Base-by-base conservation (phyloP, 2,888 invertebrate genomes). In the Ptilodon capucinus region DNA sequence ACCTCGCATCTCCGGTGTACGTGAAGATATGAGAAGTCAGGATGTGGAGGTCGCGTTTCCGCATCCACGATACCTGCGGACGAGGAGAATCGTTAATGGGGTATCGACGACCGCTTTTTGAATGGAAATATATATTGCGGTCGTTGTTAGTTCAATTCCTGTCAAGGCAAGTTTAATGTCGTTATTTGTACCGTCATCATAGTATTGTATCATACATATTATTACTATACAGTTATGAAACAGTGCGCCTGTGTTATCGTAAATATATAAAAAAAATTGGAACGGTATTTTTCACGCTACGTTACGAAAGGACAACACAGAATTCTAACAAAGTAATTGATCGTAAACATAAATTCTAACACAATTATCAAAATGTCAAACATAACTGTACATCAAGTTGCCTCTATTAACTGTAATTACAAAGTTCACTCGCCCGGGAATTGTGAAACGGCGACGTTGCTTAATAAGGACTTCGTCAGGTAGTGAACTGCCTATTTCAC, bases 1-100 rank as follows among this genome's bases (percentile, higher is more conserved):
- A 97, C 68, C 97, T 87, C 14, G 94, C 96, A 82, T 97, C 97
- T 0, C 97, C 96, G 1, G 97, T 97, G 84, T 97, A 97, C 25
- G 96, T 96, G 86, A 95, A 95, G 68, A 96, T 95, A 74, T 95
- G 90, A 0, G 90, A 90, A 0, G 97, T 97, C 55, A 97, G 91
- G 78, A 97, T 97, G 84, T 97, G 97, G 19, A 97, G 92, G 79
- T 96, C 95, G 3, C 95, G 91, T 72, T 95, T 95, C 35, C 96
- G 88, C 93, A 96, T 96, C 96, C 96, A 96, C 4, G 96, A 96
- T 34, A 96, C 94, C 96, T 96, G 91, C 8, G n/a, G n/a, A 28
- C n/a, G 28, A 28, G 3, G n/a, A 4, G 28, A 28, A 2, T n/a
- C 2, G 21, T 21, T 21, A 21, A 6, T 2, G 21, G n/a, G n/a